phyloP scores from a whole-genome alignment of 2,888 invertebrate species.

The Melieria omissa region DNA sequence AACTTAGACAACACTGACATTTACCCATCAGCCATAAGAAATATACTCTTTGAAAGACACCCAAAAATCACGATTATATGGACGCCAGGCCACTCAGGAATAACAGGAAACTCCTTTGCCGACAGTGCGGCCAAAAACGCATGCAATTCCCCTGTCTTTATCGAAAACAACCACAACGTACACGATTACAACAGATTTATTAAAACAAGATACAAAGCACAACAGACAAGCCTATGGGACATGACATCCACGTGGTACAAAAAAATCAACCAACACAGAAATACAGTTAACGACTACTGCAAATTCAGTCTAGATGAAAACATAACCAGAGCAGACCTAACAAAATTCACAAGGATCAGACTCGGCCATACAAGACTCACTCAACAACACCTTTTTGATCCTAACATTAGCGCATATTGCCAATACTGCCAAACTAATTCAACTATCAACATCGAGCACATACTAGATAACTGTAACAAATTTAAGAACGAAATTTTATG shows the following conservation, averaged over 20 bases:
- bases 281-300: no score
- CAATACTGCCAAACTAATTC: no score
- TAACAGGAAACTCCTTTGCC: constrained; percentile 4
- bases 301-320: no score
- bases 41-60: not conserved
- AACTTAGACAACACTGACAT: not conserved
- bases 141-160: not conserved
- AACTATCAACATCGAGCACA: no score
- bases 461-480: no score
- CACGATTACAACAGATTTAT: not conserved
- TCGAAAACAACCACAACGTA: not conserved
- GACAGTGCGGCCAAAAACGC: not conserved
- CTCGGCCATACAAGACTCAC: not conserved
- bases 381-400: not conserved
- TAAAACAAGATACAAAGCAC: no score
- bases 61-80: constrained; percentile 9
- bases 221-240: no score
- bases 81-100: constrained; percentile 7
- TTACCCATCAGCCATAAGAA: constrained; percentile 6
- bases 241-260: no score
- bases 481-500: no score
- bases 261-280: no score
- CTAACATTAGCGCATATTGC: not conserved
- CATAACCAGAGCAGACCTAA: no score
- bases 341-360: not conserved